These are phyloP conservation scores for Rhodeus uyekii DNA, from an alignment of 2,797 vertebrate species.

Conservation along the genomic window DNA sequence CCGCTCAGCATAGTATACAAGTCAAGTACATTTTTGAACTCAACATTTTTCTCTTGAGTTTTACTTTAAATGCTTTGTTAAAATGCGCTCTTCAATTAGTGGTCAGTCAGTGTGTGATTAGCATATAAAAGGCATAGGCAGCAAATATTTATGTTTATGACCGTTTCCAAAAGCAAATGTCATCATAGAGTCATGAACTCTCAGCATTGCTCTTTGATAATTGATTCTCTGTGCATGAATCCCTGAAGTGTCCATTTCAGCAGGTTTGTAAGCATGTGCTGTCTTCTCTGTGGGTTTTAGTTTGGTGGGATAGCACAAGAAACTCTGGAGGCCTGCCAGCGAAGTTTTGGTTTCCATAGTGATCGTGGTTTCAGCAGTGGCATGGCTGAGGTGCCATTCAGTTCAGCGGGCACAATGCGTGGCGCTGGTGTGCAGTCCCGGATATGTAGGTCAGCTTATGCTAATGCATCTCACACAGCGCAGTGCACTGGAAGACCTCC, in stretches of 20 bases:
- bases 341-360: slow-evolving; percentile 55
- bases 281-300: not conserved
- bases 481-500: slow-evolving; percentile 14
- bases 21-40: no score
- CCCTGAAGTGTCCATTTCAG: not conserved
- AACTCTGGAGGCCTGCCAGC: slow-evolving; percentile 45
- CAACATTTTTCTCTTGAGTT: no score
- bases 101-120: not conserved
- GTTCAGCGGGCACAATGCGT: slow-evolving; percentile 32
- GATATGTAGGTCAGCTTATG: slow-evolving; percentile 53
- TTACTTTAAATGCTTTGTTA: no score
- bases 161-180: no score
- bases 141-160: not conserved
- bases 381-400: slow-evolving; percentile 60
- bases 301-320: slow-evolving; percentile 14
- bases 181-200: not conserved
- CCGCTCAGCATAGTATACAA: no score
- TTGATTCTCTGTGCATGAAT: not conserved
- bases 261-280: no score
- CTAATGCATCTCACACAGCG: slow-evolving; percentile 23
- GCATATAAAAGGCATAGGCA: not conserved
- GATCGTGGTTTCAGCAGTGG: slow-evolving; percentile 62
- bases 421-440: slow-evolving; percentile 16
- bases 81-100: not conserved
- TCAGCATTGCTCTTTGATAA: not conserved